Evolutionary conservation across 1,140 invertebrate genomes (phyloP).

Genomic region (Sweltsa coloradensis): DNA sequence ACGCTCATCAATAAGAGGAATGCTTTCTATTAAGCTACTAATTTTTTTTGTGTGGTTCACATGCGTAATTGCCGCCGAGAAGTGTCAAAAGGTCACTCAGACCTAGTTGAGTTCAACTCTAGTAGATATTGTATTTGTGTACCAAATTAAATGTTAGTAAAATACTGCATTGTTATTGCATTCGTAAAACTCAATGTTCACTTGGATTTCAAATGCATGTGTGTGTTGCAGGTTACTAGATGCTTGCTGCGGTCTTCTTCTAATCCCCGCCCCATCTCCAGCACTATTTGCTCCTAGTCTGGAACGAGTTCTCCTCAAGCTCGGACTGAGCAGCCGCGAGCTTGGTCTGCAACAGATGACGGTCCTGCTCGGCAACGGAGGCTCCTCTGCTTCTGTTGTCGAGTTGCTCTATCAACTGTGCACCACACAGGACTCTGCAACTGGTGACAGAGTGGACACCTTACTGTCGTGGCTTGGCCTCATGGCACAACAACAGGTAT

Average conservation of each 20-base stretch:
- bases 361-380: slow-evolving; percentile 39
- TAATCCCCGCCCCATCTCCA: slow-evolving; percentile 48
- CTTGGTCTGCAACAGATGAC: slow-evolving; percentile 43
- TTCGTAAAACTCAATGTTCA: too few relatives aligned
- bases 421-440: slow-evolving; percentile 36
- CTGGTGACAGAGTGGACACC: slow-evolving; percentile 36
- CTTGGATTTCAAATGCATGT: too few relatives aligned
- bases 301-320: slow-evolving; percentile 44
- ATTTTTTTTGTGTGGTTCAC: too few relatives aligned
- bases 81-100: too few relatives aligned
- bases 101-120: too few relatives aligned
- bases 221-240: slow-evolving; percentile 54
- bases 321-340: slow-evolving; percentile 43
- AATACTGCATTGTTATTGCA: too few relatives aligned
- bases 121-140: too few relatives aligned
- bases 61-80: too few relatives aligned
- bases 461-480: slow-evolving; percentile 57
- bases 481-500: slow-evolving; percentile 37
- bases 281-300: slow-evolving; percentile 47
- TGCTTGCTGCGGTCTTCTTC: slow-evolving; percentile 58
- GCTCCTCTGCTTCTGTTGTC: slow-evolving; percentile 43
- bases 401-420: slow-evolving; percentile 69
- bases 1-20: too few relatives aligned
- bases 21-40: too few relatives aligned
- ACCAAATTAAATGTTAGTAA: too few relatives aligned